Evolutionary conservation across 2,113 vertebrate species (phyloP).

Genomic region (Ciconia stormi): DNA sequence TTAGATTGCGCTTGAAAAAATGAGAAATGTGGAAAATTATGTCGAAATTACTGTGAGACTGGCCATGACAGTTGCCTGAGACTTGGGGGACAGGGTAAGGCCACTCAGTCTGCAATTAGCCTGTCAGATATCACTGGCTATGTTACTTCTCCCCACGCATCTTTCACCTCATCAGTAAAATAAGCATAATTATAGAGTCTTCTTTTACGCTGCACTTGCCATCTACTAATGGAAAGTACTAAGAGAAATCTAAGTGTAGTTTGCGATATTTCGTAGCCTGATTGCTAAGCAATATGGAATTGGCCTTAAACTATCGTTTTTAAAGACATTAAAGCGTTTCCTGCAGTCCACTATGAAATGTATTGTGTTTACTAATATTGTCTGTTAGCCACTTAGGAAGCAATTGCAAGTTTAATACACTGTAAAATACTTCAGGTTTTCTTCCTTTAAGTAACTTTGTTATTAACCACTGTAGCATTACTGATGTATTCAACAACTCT

Average conservation of each 20-base stretch:
- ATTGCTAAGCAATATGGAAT: neutral
- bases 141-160: neutral
- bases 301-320: neutral
- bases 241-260: neutral
- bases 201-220: neutral
- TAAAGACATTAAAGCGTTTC: neutral
- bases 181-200: neutral
- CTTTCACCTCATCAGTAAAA: constrained; percentile 25
- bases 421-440: constrained; percentile 14
- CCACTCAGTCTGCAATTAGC: neutral
- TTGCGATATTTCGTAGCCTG: neutral
- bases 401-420: neutral
- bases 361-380: neutral
- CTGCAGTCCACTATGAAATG: neutral
- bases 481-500: constrained; percentile 33
- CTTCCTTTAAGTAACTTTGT: constrained; percentile 49
- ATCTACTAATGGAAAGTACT: neutral
- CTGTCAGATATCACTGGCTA: neutral
- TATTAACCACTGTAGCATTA: constrained; percentile 36
- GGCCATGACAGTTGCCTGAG: neutral
- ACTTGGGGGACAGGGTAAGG: neutral
- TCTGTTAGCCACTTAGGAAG: neutral
- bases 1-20: neutral
- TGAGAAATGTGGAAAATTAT: neutral
- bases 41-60: neutral